Base-by-base conservation (phyloP, 2,797 vertebrate genomes). In the Potorous gilbertii region DNA sequence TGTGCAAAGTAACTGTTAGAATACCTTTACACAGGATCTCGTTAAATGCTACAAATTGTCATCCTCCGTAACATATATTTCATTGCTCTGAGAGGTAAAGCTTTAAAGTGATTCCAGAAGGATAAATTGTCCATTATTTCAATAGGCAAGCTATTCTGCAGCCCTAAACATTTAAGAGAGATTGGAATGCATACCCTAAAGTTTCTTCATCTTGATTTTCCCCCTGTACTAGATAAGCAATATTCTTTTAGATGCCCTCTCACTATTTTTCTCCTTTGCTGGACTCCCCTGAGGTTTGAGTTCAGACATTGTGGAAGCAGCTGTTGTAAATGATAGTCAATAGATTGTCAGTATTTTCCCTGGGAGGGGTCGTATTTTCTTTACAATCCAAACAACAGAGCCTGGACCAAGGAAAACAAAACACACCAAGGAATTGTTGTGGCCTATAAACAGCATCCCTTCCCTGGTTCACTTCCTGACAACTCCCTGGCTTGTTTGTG, bases 381-480 rank as follows among this genome's bases (percentile, higher is more conserved):
- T 66, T 29, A 34, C 59, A 96, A 90, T 59, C 94, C 96, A 97
- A 97, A 97, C 96, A 96, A 24, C 21, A 3, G 40, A 87, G 40
- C 40, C 74, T 46, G 40, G 40, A 91, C 66, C 55, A 56, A n/a
- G 28, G 92, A 92, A 97, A 96, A 95, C 55, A 62, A 95, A 94
- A 93, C 93, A 46, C 90, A 89, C 59, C 66, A 4, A 57, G n/a
- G 90, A 9, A 27, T 9, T 87, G 92, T 92, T 91, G 91, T 81
- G 90, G 66, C 46, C 62, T 90, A 5, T 90, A 93, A 96, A 91
- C 95, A 94, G 92, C 93, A 24, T 50, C 94, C 66, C 90, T 90
- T 95, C 95, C 92, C 94, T 59, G 56, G 92, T 93, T 95, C 91
- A 56, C 95, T 97, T 98, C 97, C 98, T 97, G 97, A 92, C 94